Evolutionary conservation across 2,888 invertebrate species (phyloP).

Genomic region (Megamerina dolium): DNA sequence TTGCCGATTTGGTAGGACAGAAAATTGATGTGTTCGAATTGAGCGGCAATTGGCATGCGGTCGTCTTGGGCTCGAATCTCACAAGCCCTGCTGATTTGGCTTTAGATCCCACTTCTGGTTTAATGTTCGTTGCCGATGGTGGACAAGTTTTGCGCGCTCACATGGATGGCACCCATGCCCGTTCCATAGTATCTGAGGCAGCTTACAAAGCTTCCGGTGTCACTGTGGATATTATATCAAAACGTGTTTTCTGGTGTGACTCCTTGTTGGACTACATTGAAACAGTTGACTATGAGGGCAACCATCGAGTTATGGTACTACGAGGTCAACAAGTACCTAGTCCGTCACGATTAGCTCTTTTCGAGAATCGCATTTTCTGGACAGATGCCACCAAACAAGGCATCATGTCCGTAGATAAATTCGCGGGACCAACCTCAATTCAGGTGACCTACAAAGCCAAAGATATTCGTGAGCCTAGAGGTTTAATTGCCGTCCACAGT

Average conservation of each 20-base stretch:
- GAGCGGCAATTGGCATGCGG: slow-evolving; percentile 79
- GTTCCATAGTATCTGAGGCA: slow-evolving; percentile 82
- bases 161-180: slow-evolving; percentile 87
- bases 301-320: slow-evolving; percentile 70
- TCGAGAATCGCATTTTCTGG: slow-evolving; percentile 85
- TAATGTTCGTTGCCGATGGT: slow-evolving; percentile 81
- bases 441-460: slow-evolving; percentile 74
- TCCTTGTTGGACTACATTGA: slow-evolving; percentile 92
- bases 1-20: slow-evolving; percentile 86
- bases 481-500: slow-evolving; percentile 74
- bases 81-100: slow-evolving; percentile 88
- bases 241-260: slow-evolving; percentile 94
- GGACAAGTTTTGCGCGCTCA: slow-evolving; percentile 79
- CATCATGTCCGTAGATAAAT: slow-evolving; percentile 81
- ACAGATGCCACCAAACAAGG: slow-evolving; percentile 87
- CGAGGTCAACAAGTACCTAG: slow-evolving; percentile 80
- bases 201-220: slow-evolving; percentile 91
- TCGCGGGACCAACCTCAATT: slow-evolving; percentile 70
- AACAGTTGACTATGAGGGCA: slow-evolving; percentile 88
- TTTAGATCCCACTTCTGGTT: slow-evolving; percentile 83
- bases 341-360: slow-evolving; percentile 74
- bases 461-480: slow-evolving; percentile 76
- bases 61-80: slow-evolving; percentile 84
- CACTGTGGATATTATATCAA: slow-evolving; percentile 82
- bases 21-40: slow-evolving; percentile 92